Conservation (phyloP, 2,113 vertebrate genomes). For the Prunella himalayana region DNA sequence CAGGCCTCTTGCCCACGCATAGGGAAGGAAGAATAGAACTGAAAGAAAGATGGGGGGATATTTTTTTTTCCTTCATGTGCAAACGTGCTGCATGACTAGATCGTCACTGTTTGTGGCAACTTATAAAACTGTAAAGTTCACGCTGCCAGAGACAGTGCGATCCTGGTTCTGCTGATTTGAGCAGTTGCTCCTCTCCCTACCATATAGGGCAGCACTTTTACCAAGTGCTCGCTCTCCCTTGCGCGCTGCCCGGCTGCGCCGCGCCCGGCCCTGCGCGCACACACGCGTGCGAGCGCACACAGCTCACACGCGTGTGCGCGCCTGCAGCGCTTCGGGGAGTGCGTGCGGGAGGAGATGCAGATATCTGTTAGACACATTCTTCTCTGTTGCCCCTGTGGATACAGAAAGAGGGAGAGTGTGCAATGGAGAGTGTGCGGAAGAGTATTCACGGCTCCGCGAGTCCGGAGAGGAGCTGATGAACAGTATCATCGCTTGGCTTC, state of each 20-base stretch:
- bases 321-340: neutral
- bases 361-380: neutral
- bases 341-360: neutral
- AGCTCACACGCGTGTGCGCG: neutral
- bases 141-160: neutral
- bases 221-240: neutral
- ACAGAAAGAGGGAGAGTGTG: neutral
- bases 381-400: neutral
- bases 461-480: neutral
- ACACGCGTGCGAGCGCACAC: neutral
- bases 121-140: neutral
- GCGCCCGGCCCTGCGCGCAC: neutral
- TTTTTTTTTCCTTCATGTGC: neutral
- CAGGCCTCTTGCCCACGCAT: neutral
- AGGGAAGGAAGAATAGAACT: neutral
- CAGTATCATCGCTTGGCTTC: neutral
- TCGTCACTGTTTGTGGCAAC: neutral
- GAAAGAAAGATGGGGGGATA: neutral
- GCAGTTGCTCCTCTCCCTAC: neutral
- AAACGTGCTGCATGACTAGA: neutral
- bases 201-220: constrained; percentile 18
- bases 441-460: neutral
- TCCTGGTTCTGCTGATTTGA: neutral
- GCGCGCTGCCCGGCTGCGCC: neutral
- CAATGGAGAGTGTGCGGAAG: neutral